Base-by-base conservation (phyloP, 2,888 invertebrate species). In the Plutella xylostella region DNA sequence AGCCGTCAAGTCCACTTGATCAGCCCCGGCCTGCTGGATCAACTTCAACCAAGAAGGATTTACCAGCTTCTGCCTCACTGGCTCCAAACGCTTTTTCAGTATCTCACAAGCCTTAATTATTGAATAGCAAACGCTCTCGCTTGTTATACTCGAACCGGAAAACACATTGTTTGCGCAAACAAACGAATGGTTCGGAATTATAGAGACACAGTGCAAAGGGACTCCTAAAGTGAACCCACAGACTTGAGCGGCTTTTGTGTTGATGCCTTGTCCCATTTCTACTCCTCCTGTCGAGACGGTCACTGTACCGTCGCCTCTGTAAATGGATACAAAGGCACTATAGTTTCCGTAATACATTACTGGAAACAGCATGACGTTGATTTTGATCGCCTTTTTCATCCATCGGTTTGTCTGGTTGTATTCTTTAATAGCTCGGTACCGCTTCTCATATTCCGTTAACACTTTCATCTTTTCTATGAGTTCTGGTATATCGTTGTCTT, bases 231-330 rank as follows among this genome's bases (percentile, higher is more conserved):
- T 86, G 56, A 90, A 86, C 0, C 93, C 93, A 45, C 88, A 90
- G 0, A 92, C 90, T 82, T 93, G 93, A 3, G 89, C 88, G 0
- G 85, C 89, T 85, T 93, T 93, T 0, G 93, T 93, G 52, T 93
- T 90, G 30, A 92, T 83, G 0, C 93, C 93, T 80, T 94, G 93
- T 0, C 93, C 93, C 75, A 89, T 87, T 71, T 91, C 91, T 39
- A 89, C 77, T 1, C 90, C 91, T 4, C 89, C 90, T 45, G 90
- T 90, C 0, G 87, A 75, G 0, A 93, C 73, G 0, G 89, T 86
- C 0, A 94, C 91, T 1, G 88, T 87, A 0, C 89, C 91, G 63
- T 92, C 90, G 0, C 86, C 82, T 47, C 88, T 86, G 57, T 89
- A 92, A 49, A 94, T 86, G 0, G 88, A 84, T 1, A 92, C 87